phyloP scores from a whole-genome alignment of 2,888 invertebrate genomes.

The Onchidella celtica region DNA sequence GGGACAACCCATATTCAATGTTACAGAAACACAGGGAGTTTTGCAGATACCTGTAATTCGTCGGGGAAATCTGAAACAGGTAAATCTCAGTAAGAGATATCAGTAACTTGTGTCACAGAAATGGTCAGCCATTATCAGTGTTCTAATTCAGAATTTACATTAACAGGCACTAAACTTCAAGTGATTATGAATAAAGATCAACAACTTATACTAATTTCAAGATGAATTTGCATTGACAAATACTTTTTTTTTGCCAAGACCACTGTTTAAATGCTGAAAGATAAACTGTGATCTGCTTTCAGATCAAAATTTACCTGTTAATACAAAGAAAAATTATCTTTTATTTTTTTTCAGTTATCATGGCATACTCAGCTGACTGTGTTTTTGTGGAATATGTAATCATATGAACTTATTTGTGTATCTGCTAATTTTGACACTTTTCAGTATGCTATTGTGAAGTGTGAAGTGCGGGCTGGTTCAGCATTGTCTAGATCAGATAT shows the following conservation, averaged over 20 bases:
- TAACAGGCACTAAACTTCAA: not conserved
- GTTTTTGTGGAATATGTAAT: too few relatives aligned
- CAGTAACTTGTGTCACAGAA: not conserved
- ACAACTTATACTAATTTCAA: not conserved
- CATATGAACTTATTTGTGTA: too few relatives aligned
- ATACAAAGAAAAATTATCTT: too few relatives aligned
- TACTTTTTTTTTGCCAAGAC: too few relatives aligned
- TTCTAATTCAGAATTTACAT: not conserved
- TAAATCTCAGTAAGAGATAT: constrained; percentile 51
- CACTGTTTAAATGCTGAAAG: too few relatives aligned
- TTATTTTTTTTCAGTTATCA: too few relatives aligned
- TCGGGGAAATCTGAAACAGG: constrained; percentile 75
- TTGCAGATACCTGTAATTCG: constrained; percentile 72
- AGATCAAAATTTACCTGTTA: too few relatives aligned
- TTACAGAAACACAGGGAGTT: constrained; percentile 72
- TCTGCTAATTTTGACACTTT: not conserved
- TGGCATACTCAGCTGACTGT: too few relatives aligned
- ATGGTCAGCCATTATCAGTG: not conserved
- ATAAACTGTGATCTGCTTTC: too few relatives aligned
- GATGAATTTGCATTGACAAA: too few relatives aligned
- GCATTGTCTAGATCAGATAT: constrained; percentile 65
- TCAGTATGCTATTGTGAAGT: constrained; percentile 75
- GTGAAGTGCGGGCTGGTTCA: constrained; percentile 66
- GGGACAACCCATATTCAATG: constrained; percentile 63
- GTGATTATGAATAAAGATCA: not conserved